phyloP scores from a whole-genome alignment of 1,140 invertebrate genomes.

The Cephus cinctus region DNA sequence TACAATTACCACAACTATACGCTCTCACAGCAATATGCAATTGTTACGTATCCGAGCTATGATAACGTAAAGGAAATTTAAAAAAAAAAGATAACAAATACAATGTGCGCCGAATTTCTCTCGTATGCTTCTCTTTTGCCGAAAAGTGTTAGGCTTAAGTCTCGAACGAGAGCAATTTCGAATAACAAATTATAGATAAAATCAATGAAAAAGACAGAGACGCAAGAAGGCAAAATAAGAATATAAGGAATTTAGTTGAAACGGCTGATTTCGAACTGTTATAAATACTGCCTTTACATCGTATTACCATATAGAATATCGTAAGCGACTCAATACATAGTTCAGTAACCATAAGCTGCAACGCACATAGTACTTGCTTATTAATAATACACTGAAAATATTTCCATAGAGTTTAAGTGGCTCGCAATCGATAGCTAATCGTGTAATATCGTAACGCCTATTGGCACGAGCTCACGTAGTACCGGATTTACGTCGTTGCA shows the following conservation, averaged over 20 bases:
- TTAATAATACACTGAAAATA: conserved; percentile 4
- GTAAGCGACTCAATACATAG: conserved; percentile 13
- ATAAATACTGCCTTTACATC: conserved; percentile 22
- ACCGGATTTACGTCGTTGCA: background rate
- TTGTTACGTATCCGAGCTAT: too few species aligned
- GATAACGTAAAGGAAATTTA: too few species aligned
- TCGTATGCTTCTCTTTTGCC: too few species aligned
- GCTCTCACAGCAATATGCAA: too few species aligned
- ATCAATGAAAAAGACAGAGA: background rate
- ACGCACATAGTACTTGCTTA: conserved; percentile 19
- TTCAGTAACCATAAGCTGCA: too few species aligned
- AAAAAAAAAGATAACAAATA: too few species aligned
- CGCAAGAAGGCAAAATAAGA: conserved; percentile 1
- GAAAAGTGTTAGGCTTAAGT: conserved; percentile 7
- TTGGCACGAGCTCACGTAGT: background rate
- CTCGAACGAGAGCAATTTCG: conserved; percentile 4
- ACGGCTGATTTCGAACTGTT: conserved; percentile 11
- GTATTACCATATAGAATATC: conserved; percentile 12
- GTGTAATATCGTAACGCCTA: background rate
- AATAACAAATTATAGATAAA: conserved; percentile 4
- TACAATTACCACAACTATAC: too few species aligned
- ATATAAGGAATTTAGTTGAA: conserved; percentile 7
- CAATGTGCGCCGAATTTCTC: too few species aligned
- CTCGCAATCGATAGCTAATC: background rate
- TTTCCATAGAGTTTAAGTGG: background rate